Evolutionary conservation across 2,888 invertebrate genomes (phyloP).

Genomic region (Macrophya alboannulata): DNA sequence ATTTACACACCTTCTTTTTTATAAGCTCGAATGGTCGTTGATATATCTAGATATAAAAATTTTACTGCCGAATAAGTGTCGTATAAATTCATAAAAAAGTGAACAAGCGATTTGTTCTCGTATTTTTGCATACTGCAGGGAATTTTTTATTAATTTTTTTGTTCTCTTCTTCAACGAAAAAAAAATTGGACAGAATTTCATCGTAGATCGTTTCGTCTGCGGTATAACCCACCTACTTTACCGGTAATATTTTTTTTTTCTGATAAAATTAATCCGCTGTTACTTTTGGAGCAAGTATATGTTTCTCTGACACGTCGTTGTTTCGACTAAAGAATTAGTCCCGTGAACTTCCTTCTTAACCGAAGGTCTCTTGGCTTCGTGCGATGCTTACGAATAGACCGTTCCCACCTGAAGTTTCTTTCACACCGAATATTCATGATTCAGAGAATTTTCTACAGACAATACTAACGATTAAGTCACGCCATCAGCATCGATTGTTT

Average conservation of each 20-base stretch:
- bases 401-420: constrained; percentile 48
- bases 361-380: constrained; percentile 48
- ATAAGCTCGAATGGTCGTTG: constrained; percentile 14
- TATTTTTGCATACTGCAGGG: background rate
- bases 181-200: background rate
- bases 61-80: background rate
- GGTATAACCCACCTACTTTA: background rate
- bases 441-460: background rate
- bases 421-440: constrained; percentile 28
- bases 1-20: background rate
- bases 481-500: background rate
- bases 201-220: background rate
- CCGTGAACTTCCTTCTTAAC: constrained; percentile 51
- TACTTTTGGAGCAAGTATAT: background rate
- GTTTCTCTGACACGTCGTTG: background rate
- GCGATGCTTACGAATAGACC: constrained; percentile 47
- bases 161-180: background rate
- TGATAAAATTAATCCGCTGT: background rate
- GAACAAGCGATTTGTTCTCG: background rate
- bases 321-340: background rate
- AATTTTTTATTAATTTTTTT: background rate
- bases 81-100: background rate
- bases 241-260: background rate
- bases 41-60: background rate
- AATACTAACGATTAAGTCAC: background rate